Conservation (phyloP, 2,113 vertebrate species). For the Pluvialis apricaria region DNA sequence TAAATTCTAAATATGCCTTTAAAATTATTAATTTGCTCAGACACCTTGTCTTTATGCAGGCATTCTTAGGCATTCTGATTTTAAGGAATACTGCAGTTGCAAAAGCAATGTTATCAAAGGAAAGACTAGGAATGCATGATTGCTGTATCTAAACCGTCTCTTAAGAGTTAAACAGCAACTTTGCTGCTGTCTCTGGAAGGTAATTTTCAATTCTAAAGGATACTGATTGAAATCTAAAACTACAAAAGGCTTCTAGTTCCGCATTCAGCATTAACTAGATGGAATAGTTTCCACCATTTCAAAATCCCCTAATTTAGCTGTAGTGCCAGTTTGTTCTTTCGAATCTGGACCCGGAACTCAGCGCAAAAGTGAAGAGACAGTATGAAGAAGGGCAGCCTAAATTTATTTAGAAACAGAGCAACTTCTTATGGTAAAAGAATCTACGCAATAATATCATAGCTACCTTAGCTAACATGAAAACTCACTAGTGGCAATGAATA, state of each 20-base stretch:
- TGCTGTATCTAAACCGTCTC: background rate
- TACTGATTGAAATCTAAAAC: background rate
- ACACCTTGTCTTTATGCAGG: background rate
- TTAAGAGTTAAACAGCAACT: background rate
- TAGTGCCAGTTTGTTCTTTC: background rate
- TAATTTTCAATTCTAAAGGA: background rate
- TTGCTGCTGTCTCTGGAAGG: background rate
- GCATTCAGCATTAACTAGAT: background rate
- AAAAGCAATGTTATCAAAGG: background rate
- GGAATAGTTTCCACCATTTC: background rate
- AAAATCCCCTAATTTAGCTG: background rate
- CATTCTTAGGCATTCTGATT: background rate
- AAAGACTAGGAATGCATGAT: background rate
- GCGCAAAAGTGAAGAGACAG: fast-evolving
- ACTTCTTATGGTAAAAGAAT: background rate
- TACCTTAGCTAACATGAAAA: background rate
- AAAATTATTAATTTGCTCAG: background rate
- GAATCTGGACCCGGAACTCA: background rate
- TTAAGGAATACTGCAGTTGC: background rate
- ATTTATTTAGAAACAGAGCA: background rate
- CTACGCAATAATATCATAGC: fast-evolving
- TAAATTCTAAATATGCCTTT: background rate
- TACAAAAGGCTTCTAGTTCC: background rate
- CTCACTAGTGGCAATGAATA: background rate
- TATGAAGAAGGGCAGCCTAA: background rate